Base-by-base conservation (phyloP, 2,888 invertebrate species). In the Prosopocoilus inquinatus region DNA sequence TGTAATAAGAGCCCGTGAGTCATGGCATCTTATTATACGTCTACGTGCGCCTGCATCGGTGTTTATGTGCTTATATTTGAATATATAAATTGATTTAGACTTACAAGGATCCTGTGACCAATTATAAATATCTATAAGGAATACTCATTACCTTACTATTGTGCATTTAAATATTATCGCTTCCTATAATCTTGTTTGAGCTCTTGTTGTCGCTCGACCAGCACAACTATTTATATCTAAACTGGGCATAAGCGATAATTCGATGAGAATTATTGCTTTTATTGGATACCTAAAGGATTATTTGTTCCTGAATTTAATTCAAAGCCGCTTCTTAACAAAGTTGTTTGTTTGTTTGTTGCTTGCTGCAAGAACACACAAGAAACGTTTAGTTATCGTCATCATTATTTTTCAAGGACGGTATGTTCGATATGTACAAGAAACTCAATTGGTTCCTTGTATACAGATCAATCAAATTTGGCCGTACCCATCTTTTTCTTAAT, bases 1-100 rank as follows among this genome's bases (percentile, higher is more conserved):
- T 35, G 51, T 41, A 41, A 41, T 41, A 41, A 41, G 41, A 41
- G 41, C 41, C 39, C 41, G 41, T 41, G 51, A 51, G 13, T 51
- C 44, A 51, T 34, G 51, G 8, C 34, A 50, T 43, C 32, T 53
- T 48, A 33, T 47, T 46, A 34, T 52, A 46, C 47, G 32, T 52
- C 38, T 36, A 28, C 28, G 11, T 52, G 52, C 35, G 45, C 45
- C 20, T 34, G 35, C 20, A 50, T 55, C 47, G 56, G 50, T 57
- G 68, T 67, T 70, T 69, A 69, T 69, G 67, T 65, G 69, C 67
- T 69, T 70, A 67, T 62, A 71, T 70, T 70, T 69, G 65, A 70
- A 71, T 71, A 68, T 58, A 70, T 70, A 71, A 70, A 69, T 70
- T 67, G 69, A 70, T 70, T 70, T 65, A 64, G 63, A 61, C 66